These are phyloP conservation scores for Addax nasomaculatus DNA, from an alignment of 2,113 vertebrate species.

Conservation along the genomic window DNA sequence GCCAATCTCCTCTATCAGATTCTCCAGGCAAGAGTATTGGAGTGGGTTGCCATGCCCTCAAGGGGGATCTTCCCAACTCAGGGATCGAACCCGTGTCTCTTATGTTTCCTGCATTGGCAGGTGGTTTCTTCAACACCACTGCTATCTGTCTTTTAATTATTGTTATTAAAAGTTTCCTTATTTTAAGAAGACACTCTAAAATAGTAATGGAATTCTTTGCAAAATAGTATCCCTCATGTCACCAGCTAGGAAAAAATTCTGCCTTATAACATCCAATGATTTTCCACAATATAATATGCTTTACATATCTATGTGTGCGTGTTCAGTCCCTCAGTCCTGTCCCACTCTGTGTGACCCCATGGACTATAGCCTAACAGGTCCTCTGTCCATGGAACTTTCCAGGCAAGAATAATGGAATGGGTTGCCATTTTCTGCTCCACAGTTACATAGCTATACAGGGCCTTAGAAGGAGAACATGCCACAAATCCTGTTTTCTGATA, in stretches of 20 bases:
- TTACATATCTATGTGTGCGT: neutral
- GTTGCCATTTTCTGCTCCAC: neutral
- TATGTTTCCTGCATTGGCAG: neutral
- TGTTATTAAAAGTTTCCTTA: neutral
- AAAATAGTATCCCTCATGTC: neutral
- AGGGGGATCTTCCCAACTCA: neutral
- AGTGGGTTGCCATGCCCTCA: neutral
- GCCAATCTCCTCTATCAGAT: neutral
- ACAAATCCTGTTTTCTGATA: neutral
- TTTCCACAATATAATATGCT: neutral
- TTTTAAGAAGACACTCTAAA: neutral
- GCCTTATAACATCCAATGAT: neutral
- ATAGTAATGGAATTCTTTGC: neutral
- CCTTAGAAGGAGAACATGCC: neutral
- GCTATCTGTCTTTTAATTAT: neutral
- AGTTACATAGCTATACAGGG: neutral
- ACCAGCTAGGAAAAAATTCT: neutral
- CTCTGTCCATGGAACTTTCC: neutral
- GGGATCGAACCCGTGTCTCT: fast-evolving
- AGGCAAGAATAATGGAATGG: neutral
- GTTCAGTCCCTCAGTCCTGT: neutral
- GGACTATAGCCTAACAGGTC: neutral
- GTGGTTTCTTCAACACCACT: neutral
- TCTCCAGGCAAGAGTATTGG: neutral
- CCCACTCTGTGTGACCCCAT: neutral